Evolutionary conservation across 1,140 invertebrate genomes (phyloP).

Genomic region (Papilio xuthus): DNA sequence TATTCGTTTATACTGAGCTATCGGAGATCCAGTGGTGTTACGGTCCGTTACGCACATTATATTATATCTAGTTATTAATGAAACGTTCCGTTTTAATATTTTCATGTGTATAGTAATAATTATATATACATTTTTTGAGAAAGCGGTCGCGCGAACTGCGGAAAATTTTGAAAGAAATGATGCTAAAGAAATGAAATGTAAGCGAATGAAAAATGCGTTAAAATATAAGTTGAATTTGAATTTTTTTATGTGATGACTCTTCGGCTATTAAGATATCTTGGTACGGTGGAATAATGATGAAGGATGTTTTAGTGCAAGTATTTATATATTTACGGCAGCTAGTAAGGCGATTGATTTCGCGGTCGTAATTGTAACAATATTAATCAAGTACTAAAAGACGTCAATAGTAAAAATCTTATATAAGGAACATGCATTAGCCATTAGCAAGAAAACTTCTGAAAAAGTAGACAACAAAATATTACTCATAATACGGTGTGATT

Average conservation of each 20-base stretch:
- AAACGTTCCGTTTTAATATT: conserved; percentile 62
- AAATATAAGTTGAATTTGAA: conserved; percentile 1
- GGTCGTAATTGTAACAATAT: conserved; percentile 40
- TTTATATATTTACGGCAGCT: conserved; percentile 8
- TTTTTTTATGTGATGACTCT: conserved; percentile 1
- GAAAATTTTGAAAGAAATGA: neutral
- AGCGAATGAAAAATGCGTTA: neutral
- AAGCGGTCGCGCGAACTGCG: conserved; percentile 35
- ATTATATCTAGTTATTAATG: conserved; percentile 57
- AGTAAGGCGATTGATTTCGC: neutral
- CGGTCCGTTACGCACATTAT: conserved; percentile 65
- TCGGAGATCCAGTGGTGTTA: conserved; percentile 59
- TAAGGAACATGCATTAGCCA: conserved; percentile 23
- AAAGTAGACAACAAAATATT: neutral
- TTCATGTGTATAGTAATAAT: conserved; percentile 66
- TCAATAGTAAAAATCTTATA: conserved; percentile 22
- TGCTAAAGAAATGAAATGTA: neutral
- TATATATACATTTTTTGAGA: conserved; percentile 49
- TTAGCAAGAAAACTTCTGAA: conserved; percentile 30
- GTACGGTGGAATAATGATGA: neutral
- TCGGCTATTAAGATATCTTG: neutral
- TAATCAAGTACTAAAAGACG: conserved; percentile 28
- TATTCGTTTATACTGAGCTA: conserved; percentile 58
- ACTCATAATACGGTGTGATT: neutral
- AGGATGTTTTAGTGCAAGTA: conserved; percentile 5